Conservation (phyloP, 2,113 vertebrate genomes). For the Boulengeromyrus knoepffleri region DNA sequence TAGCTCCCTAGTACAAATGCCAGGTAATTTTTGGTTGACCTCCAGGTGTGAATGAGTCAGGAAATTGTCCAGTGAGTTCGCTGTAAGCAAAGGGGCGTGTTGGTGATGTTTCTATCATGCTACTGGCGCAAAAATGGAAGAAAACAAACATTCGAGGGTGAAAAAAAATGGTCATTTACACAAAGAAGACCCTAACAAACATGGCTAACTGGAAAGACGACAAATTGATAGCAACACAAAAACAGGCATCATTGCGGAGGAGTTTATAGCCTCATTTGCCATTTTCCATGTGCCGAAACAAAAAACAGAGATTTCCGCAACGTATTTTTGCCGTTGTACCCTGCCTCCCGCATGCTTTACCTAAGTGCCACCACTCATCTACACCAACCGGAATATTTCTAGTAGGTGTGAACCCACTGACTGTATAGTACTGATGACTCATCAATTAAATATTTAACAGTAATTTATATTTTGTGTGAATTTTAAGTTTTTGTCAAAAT, state of each 20-base stretch:
- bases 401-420: no score
- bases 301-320: no score
- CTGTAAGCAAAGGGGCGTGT: not conserved
- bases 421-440: no score
- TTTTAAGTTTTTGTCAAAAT: no score
- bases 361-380: no score
- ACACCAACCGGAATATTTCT: no score
- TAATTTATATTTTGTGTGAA: no score
- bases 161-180: not conserved
- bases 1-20: not conserved
- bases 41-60: not conserved
- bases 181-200: not conserved
- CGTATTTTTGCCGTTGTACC: no score
- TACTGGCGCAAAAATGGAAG: not conserved
- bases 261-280: not conserved
- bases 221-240: not conserved
- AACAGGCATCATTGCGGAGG: not conserved
- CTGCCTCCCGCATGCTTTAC: no score
- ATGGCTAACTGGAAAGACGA: not conserved
- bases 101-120: not conserved
- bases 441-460: no score
- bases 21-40: not conserved
- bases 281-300: no score
- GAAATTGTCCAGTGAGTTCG: not conserved
- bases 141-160: not conserved